A percentile compares a stretch with the other conserved stretches of the same genome.
Conservation (phyloP, 2,113 vertebrate species). For the Leptobrachium ailaonicum region DNA sequence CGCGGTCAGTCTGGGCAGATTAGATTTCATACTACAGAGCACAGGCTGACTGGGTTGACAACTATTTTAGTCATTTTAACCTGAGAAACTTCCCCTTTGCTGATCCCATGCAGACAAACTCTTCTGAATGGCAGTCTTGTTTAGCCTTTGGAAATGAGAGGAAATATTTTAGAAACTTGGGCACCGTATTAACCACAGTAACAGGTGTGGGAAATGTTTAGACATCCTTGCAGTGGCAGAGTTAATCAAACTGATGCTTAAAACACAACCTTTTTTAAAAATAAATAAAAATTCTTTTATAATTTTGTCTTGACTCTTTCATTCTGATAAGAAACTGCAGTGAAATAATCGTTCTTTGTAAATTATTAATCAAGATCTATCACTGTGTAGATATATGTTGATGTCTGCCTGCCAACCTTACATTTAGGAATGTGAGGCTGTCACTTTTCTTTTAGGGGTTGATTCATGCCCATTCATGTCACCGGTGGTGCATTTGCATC, state of each 20-base stretch:
- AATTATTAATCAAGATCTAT: too few relatives aligned
- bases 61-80: slow-evolving; percentile 44
- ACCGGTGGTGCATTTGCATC: too few relatives aligned
- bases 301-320: too few relatives aligned
- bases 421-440: too few relatives aligned
- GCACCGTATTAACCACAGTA: not conserved
- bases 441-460: too few relatives aligned
- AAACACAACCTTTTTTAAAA: too few relatives aligned
- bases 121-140: slow-evolving; percentile 37
- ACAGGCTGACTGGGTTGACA: slow-evolving; percentile 24
- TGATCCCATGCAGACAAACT: slow-evolving; percentile 39
- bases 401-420: too few relatives aligned
- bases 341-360: too few relatives aligned
- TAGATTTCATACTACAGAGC: slow-evolving; percentile 31
- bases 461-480: too few relatives aligned
- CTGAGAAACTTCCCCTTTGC: slow-evolving; percentile 41
- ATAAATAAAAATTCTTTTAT: too few relatives aligned
- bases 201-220: slow-evolving; percentile 28
- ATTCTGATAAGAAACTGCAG: too few relatives aligned
- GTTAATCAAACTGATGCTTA: not conserved
- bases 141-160: not conserved
- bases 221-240: not conserved
- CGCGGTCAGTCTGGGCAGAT: slow-evolving; percentile 20
- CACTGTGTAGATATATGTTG: too few relatives aligned
- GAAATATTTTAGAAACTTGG: not conserved